Conservation (phyloP, 2,797 vertebrate genomes). For the Odontamblyopus rebecca region DNA sequence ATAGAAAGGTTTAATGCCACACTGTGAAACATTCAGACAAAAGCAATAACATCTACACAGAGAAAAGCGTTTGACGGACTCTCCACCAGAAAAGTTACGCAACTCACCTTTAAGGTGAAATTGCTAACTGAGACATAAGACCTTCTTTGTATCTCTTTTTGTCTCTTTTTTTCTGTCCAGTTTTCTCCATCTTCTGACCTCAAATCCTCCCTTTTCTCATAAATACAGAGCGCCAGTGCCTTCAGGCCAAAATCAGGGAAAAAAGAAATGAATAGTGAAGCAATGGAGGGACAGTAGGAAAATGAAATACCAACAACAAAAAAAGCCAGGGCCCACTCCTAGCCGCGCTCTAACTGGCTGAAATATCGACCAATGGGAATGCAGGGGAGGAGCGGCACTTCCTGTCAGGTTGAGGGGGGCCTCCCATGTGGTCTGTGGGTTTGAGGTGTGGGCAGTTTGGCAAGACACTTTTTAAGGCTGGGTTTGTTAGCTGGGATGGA, state of each 20-base stretch:
- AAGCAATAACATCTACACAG: too few relatives aligned
- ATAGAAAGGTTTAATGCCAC: too few relatives aligned
- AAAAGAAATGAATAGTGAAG: conserved; percentile 14
- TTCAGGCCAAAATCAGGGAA: conserved; percentile 34
- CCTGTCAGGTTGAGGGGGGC: conserved; percentile 43
- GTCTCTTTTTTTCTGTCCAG: conserved; percentile 35
- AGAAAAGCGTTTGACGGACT: too few relatives aligned
- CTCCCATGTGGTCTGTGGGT: conserved; percentile 38
- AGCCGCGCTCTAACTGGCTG: conserved; percentile 50
- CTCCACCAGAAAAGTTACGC: too few relatives aligned
- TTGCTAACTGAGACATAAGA: not conserved
- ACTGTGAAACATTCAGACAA: too few relatives aligned
- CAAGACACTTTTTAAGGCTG: conserved; percentile 12
- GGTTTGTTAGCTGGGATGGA: not conserved
- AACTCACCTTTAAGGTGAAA: too few relatives aligned
- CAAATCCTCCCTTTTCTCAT: conserved; percentile 23
- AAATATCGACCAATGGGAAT: conserved; percentile 45
- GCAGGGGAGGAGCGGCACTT: conserved; percentile 66
- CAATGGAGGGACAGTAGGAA: conserved; percentile 25
- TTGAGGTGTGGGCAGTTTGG: conserved; percentile 21
- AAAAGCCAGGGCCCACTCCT: conserved; percentile 52
- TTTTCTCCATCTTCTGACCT: conserved; percentile 47
- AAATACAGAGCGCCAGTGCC: conserved; percentile 46
- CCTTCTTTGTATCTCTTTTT: conserved; percentile 14
- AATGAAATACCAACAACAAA: conserved; percentile 45